Evolutionary conservation across 2,797 vertebrate genomes (phyloP), one percentile per base, ranked within the genome.

Genomic region (Melanotaenia trifasciata): DNA sequence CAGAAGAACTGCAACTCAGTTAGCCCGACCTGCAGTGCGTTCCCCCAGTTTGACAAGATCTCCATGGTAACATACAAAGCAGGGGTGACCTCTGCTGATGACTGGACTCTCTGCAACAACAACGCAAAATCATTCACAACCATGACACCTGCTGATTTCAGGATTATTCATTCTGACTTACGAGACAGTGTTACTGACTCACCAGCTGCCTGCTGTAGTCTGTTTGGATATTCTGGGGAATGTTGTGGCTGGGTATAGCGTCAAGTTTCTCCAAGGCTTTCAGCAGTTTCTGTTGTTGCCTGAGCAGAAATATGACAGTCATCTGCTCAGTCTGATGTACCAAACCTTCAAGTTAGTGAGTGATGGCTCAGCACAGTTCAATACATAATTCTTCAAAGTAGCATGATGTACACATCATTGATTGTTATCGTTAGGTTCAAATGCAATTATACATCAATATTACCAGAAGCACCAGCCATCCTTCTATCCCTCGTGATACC

Each of bases 1-100:
- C 96, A 96, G 83, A 98, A 98, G 91, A 99, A 99, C 79, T 99
- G 97, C 73, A 99, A 88, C 88, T 98, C 95, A 0, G 95, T 97
- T 90, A 99, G 93, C 1, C 98, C 98, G 18, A 99, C 96, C 0
- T 92, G 90, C 5, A 81, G 32, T 0, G 75, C 32, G 56, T 93
- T 92, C 50, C 98, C 98, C 98, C 98, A 99, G 93, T 97, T 99
- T 35, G 98, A 99, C 86, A 98, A 90, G 86, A 99, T 96, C 85
- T 99, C 97, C 95, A 99, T 95, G 35, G 97, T 98, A 68, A 99
- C 94, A 3, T 96, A 97, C 70, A 97, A 66, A 1, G 95, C 92
- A n/a, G 96, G 94, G 6, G 75, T 89, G 62, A 95, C 80, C 47
- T 95, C 94, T 1, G 85, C 54, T 6, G 87, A 85, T 10, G 82